Evolutionary conservation across 37 sponge, comb jelly and placozoan genomes (phyloP).

Genomic region (Bolinopsis microptera): DNA sequence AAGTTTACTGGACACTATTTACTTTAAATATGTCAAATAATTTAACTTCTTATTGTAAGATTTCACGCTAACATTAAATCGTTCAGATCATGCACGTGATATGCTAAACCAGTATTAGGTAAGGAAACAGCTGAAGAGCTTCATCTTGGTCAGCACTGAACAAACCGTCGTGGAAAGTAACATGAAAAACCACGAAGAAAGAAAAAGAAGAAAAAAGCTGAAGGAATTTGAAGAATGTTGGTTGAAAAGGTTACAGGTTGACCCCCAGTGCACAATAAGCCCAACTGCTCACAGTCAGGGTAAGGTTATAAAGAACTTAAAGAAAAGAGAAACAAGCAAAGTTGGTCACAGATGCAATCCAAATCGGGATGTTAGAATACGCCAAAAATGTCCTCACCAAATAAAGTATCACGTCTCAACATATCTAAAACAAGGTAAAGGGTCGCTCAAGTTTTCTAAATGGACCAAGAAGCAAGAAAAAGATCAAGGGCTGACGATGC

Average conservation of each 20-base stretch:
- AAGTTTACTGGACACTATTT: too few relatives aligned
- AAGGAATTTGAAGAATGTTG: neutral
- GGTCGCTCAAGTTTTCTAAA: constrained; percentile 39
- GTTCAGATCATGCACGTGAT: constrained; percentile 35
- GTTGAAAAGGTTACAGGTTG: neutral
- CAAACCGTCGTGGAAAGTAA: constrained; percentile 7
- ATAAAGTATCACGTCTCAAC: neutral
- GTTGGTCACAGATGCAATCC: constrained; percentile 52
- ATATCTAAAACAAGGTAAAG: constrained; percentile 30
- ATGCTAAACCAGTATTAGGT: constrained; percentile 26
- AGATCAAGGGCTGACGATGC: neutral
- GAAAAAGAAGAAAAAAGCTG: neutral
- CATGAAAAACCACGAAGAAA: neutral
- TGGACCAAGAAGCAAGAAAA: neutral
- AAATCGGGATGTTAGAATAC: neutral
- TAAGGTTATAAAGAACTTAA: constrained; percentile 64
- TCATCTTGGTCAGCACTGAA: constrained; percentile 51
- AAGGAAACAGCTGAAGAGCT: constrained; percentile 42
- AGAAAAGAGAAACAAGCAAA: constrained; percentile 68
- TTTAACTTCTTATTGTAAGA: too few relatives aligned
- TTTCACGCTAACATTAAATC: too few relatives aligned
- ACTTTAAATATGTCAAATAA: too few relatives aligned
- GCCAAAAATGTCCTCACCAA: neutral
- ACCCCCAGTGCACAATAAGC: neutral
- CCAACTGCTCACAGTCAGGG: neutral